A percentile compares a stretch with the other conserved stretches of the same genome.
These are phyloP conservation scores for Tetrapedia diversipes DNA, from an alignment of 2,888 invertebrate genomes.

Conservation along the genomic window DNA sequence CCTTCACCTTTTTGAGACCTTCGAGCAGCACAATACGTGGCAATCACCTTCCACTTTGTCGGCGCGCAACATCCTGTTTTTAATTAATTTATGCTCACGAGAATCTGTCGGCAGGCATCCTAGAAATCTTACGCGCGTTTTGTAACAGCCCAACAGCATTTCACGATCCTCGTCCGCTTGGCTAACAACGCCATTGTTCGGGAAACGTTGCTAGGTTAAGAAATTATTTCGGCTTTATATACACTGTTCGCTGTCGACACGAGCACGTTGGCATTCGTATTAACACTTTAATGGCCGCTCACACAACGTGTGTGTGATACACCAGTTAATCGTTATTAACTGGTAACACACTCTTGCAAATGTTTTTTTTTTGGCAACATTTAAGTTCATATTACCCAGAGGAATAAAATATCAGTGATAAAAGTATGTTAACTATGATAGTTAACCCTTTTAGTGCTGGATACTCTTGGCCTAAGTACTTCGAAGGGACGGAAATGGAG, in stretches of 20 bases:
- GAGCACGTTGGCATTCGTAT: not conserved
- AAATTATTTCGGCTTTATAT: conserved; percentile 28
- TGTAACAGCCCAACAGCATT: conserved; percentile 21
- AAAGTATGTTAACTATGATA: no score
- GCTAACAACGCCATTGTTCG: conserved; percentile 40
- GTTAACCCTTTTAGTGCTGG: no score
- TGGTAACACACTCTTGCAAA: no score
- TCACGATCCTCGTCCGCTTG: conserved; percentile 16
- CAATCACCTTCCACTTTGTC: conserved; percentile 8
- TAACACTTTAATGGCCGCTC: no score
- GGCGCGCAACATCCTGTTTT: conserved; percentile 44
- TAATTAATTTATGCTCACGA: conserved; percentile 41
- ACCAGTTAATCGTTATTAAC: no score
- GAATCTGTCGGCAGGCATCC: not conserved
- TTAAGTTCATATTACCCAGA: no score
- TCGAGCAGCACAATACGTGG: not conserved
- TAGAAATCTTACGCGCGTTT: conserved; percentile 21
- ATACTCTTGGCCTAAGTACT: no score
- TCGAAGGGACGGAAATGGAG: no score
- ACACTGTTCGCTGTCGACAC: conserved; percentile 16
- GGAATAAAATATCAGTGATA: no score
- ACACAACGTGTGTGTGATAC: no score
- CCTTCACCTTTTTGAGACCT: conserved; percentile 33
- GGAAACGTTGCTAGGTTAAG: conserved; percentile 14
- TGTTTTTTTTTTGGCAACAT: no score